Evolutionary conservation across 2,888 invertebrate genomes (phyloP), one percentile per base, ranked within the genome.

Genomic region (Drosophila anceps): DNA sequence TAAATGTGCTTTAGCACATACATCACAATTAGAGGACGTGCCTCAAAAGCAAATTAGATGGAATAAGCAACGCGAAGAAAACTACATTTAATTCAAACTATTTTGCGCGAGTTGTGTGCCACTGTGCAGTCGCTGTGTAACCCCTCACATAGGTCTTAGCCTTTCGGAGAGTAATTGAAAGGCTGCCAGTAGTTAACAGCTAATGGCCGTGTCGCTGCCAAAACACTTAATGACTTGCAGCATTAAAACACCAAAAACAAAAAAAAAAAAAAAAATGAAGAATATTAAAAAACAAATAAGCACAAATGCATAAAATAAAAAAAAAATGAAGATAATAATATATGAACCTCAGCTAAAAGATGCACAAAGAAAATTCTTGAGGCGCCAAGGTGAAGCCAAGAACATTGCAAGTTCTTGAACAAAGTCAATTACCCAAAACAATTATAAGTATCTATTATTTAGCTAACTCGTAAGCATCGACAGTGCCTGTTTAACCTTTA

Each of bases 371-470:
- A 78, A 31, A 50, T 18, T 50, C 48, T 69, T 67, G 74, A 39
- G n/a, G 54, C 44, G 44, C 48, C 80, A 84, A 76, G 88, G 83
- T 65, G 43, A 73, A 37, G 50, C 35, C 68, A 80, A 82, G 82
- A 82, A 82, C 73, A 66, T 63, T 66, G 59, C 68, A 58, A 73
- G 71, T 76, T 86, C 80, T 84, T 80, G 68, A 74, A 62, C 72
- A 48, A 55, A 66, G 66, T 71, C 73, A 76, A 87, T 81, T 84
- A 76, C 65, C 69, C 69, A 80, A 65, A 62, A 51, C 71, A 75
- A 81, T 81, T 75, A 62, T 58, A n/a, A 46, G 29, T 24, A 41
- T 48, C 18, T 41, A 15, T 35, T 61, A 61, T 65, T 71, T 68
- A 55, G n/a, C 43, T 31, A 44, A 41, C n/a, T 35, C 51, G 44